phyloP scores from a whole-genome alignment of 2,113 vertebrate genomes.

The Podarcis raffonei region DNA sequence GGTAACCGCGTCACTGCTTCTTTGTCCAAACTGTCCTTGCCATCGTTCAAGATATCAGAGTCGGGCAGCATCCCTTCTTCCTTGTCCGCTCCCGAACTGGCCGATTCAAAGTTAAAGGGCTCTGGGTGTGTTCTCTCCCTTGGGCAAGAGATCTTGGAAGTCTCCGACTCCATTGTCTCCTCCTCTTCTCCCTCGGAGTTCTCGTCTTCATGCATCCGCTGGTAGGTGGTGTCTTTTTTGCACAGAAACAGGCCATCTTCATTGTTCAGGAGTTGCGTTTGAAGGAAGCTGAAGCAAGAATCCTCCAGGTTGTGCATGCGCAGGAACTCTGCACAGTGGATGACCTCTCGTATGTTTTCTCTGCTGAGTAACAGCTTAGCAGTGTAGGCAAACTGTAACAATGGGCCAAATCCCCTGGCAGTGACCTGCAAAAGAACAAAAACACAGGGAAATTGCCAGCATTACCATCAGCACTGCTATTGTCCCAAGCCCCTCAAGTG shows the following conservation, averaged over 20 bases:
- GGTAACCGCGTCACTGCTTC: constrained; percentile 89
- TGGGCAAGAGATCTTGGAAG: constrained; percentile 83
- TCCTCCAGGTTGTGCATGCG: constrained; percentile 99
- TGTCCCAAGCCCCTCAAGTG: constrained; percentile 74
- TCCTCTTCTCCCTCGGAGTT: constrained; percentile 86
- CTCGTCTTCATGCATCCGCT: constrained; percentile 77
- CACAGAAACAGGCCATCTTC: constrained; percentile 89
- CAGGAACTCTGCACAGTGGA: constrained; percentile 96
- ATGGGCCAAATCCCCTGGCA: constrained; percentile 95
- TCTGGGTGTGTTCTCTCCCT: constrained; percentile 80
- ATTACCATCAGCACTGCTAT: constrained; percentile 82
- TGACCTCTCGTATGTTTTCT: constrained; percentile 99
- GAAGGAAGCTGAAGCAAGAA: constrained; percentile 98
- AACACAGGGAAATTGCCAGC: constrained; percentile 80
- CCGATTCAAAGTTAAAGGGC: constrained; percentile 77
- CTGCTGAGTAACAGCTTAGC: constrained; percentile 98
- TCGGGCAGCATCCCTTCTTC: constrained; percentile 77
- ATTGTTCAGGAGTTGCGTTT: constrained; percentile 92
- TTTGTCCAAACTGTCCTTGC: constrained; percentile 84
- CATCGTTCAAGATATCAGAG: constrained; percentile 77
- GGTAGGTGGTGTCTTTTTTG: constrained; percentile 83
- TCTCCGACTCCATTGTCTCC: constrained; percentile 80
- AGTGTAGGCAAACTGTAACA: constrained; percentile 99
- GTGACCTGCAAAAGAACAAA: constrained; percentile 87
- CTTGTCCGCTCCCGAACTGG: constrained; percentile 75